These are phyloP conservation scores for Gambusia holbrooki DNA, from an alignment of 2,113 vertebrate genomes.

Conservation along the genomic window DNA sequence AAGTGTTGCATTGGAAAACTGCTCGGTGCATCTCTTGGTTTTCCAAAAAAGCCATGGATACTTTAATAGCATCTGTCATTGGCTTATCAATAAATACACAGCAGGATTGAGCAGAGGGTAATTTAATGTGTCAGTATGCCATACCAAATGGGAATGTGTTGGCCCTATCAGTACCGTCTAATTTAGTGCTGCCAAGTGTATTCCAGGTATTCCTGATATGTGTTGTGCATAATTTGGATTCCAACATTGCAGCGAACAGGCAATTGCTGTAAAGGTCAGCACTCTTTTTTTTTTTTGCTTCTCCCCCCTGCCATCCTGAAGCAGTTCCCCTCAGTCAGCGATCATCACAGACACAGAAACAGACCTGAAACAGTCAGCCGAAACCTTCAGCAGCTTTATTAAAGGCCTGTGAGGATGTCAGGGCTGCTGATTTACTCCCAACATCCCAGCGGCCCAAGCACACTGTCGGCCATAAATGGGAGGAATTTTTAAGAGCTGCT, in stretches of 20 bases:
- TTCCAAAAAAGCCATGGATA: neutral
- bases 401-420: slow-evolving; percentile 65
- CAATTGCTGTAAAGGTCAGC: slow-evolving; percentile 57
- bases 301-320: slow-evolving; percentile 22
- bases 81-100: neutral
- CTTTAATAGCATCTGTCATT: neutral
- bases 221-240: slow-evolving; percentile 45
- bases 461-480: slow-evolving; percentile 67
- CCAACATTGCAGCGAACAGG: slow-evolving; percentile 40
- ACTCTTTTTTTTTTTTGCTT: slow-evolving; percentile 1
- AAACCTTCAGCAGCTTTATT: slow-evolving; percentile 66
- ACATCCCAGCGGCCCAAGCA: slow-evolving; percentile 54
- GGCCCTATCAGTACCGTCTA: slow-evolving; percentile 35
- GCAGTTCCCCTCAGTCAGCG: slow-evolving; percentile 34
- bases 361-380: slow-evolving; percentile 41
- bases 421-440: slow-evolving; percentile 68
- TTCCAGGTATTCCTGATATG: slow-evolving; percentile 47
- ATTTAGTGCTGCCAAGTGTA: slow-evolving; percentile 29
- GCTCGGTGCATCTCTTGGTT: neutral
- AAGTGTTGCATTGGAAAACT: neutral
- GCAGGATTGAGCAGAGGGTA: neutral
- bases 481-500: slow-evolving; percentile 79
- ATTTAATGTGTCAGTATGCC: slow-evolving; percentile 11
- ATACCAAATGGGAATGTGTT: slow-evolving; percentile 2
- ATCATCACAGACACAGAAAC: slow-evolving; percentile 46